Percentiles rank a stretch among this genome's conserved stretches.
phyloP scores from a whole-genome alignment of 2,888 invertebrate species.

The Agrypnus murinus region DNA sequence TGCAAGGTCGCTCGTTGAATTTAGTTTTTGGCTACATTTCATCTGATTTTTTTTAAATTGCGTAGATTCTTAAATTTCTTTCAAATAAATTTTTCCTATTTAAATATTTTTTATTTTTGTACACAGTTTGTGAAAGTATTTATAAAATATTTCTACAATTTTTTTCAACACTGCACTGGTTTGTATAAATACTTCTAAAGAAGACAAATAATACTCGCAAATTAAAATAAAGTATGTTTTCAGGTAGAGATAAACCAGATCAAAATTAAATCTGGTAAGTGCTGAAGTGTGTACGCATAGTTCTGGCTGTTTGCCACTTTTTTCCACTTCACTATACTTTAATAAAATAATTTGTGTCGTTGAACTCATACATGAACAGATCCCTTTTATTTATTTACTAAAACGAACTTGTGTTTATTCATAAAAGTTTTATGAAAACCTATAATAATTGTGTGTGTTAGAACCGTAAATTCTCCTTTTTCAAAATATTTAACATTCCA shows the following conservation, averaged over 20 bases:
- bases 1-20: background rate
- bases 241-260: slow-evolving; percentile 8
- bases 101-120: background rate
- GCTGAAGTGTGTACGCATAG: slow-evolving; percentile 1
- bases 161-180: too few relatives aligned
- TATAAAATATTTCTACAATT: background rate
- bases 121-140: background rate
- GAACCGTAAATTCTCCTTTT: slow-evolving; percentile 16
- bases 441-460: slow-evolving; percentile 16
- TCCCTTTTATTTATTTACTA: background rate
- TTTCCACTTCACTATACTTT: background rate
- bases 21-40: background rate
- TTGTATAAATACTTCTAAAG: too few relatives aligned
- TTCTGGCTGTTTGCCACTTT: slow-evolving; percentile 18
- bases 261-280: background rate
- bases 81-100: background rate
- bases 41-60: background rate
- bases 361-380: slow-evolving; percentile 4
- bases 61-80: background rate
- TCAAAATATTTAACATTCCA: slow-evolving; percentile 26
- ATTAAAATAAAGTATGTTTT: background rate
- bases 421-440: background rate
- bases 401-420: slow-evolving; percentile 3
- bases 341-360: slow-evolving; percentile 14
- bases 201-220: background rate